phyloP scores from a whole-genome alignment of 2,113 vertebrate genomes.

The Gorsachius goisagi region DNA sequence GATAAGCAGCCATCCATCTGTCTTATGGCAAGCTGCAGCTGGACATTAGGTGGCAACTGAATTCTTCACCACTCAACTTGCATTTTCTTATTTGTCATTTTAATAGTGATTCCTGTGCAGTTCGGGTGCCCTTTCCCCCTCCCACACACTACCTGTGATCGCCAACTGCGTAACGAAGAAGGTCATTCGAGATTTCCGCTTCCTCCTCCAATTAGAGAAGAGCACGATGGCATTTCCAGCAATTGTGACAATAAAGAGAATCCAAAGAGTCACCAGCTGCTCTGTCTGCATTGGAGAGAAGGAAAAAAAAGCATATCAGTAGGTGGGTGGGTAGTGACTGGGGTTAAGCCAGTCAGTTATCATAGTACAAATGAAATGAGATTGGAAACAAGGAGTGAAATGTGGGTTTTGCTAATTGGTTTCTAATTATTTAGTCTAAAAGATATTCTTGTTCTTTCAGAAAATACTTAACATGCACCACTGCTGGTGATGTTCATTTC shows the following conservation, averaged over 20 bases:
- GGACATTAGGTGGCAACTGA: background rate
- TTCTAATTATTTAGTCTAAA: background rate
- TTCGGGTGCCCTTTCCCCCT: background rate
- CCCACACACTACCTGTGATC: slow-evolving; percentile 68
- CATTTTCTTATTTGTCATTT: background rate
- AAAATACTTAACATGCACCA: background rate
- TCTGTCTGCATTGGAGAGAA: slow-evolving; percentile 68
- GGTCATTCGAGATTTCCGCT: slow-evolving; percentile 77
- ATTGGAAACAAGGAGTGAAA: background rate
- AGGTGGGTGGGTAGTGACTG: background rate
- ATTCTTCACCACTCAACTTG: background rate
- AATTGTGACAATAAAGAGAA: slow-evolving; percentile 75
- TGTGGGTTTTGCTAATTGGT: background rate
- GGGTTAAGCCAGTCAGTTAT: background rate
- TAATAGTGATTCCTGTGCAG: background rate
- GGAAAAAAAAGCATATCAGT: background rate
- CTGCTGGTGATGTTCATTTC: background rate
- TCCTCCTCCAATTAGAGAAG: slow-evolving; percentile 74
- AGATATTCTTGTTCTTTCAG: background rate
- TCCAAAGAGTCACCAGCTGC: slow-evolving; percentile 78
- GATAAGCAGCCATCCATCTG: background rate
- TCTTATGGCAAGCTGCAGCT: background rate
- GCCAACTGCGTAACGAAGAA: slow-evolving; percentile 80
- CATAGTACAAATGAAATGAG: background rate
- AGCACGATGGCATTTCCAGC: slow-evolving; percentile 73